Conservation (phyloP, 1,140 invertebrate genomes). For the Augochlora pura region DNA sequence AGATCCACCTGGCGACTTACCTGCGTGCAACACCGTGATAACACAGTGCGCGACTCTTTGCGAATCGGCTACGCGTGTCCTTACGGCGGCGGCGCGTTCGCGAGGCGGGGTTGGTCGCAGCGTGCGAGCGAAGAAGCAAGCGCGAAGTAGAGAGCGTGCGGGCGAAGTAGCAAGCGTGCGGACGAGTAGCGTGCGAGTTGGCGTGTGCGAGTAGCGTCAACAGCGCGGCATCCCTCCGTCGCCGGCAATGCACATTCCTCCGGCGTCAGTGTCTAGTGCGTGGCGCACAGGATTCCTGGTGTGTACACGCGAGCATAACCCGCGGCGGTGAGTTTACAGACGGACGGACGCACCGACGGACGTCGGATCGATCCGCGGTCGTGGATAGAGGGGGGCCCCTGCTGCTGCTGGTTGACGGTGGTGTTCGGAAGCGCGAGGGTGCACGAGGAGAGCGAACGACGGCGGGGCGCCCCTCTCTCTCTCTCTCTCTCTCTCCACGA, state of each 20-base stretch:
- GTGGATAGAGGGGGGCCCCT: slow-evolving; percentile 50
- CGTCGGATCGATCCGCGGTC: slow-evolving; percentile 64
- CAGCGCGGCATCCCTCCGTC: too few species aligned
- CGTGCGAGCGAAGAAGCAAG: too few species aligned
- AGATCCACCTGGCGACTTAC: not conserved
- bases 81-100: not conserved
- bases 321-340: slow-evolving; percentile 48
- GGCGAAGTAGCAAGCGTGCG: too few species aligned
- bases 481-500: too few species aligned
- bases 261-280: slow-evolving; percentile 3
- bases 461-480: slow-evolving; percentile 1
- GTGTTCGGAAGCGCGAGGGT: slow-evolving; percentile 12
- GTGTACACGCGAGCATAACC: slow-evolving; percentile 45
- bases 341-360: slow-evolving; percentile 56
- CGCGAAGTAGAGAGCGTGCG: too few species aligned
- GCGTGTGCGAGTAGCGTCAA: too few species aligned
- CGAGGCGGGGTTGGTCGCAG: too few species aligned
- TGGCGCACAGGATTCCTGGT: not conserved
- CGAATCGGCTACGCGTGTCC: slow-evolving; percentile 1
- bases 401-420: not conserved
- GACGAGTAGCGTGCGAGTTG: too few species aligned
- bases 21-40: not conserved
- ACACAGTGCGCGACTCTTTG: not conserved
- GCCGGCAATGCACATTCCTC: not conserved
- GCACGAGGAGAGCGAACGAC: not conserved